Conservation (phyloP, 2,888 invertebrate species). For the Dascillus cervinus region DNA sequence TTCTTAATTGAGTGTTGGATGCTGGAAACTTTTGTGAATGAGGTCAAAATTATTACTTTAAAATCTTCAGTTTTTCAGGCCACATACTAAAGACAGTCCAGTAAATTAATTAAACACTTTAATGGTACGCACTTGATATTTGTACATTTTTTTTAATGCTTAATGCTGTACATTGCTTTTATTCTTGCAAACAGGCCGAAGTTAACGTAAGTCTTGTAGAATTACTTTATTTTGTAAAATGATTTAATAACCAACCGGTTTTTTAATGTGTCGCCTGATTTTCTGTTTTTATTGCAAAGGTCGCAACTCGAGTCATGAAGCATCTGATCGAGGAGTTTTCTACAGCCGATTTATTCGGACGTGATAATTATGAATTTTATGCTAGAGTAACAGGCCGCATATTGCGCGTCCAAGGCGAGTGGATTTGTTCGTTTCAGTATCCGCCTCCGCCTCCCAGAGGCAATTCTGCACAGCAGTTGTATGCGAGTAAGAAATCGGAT, state of each 20-base stretch:
- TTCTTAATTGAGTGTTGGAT: no score
- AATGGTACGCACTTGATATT: no score
- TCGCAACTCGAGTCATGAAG: conserved; percentile 93
- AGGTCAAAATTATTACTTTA: no score
- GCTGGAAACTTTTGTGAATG: no score
- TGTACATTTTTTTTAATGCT: conserved; percentile 20
- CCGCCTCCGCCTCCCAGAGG: conserved; percentile 66
- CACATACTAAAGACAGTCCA: no score
- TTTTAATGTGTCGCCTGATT: no score
- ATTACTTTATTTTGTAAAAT: conserved; percentile 1
- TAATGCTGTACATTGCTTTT: conserved; percentile 43
- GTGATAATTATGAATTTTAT: conserved; percentile 92
- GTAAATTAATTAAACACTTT: no score
- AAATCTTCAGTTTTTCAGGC: no score
- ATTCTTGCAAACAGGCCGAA: conserved; percentile 56
- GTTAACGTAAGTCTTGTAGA: conserved; percentile 57
- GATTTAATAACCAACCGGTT: no score
- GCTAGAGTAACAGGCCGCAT: conserved; percentile 90
- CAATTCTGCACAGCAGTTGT: conserved; percentile 56
- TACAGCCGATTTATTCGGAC: conserved; percentile 88
- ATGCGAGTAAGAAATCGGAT: conserved; percentile 52
- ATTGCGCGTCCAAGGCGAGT: conserved; percentile 86
- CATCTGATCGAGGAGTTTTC: conserved; percentile 97
- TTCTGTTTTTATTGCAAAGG: conserved; percentile 49
- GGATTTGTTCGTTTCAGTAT: conserved; percentile 91